Evolutionary conservation across 2,888 invertebrate species (phyloP).

Genomic region (Caenorhabditis drosophilae): DNA sequence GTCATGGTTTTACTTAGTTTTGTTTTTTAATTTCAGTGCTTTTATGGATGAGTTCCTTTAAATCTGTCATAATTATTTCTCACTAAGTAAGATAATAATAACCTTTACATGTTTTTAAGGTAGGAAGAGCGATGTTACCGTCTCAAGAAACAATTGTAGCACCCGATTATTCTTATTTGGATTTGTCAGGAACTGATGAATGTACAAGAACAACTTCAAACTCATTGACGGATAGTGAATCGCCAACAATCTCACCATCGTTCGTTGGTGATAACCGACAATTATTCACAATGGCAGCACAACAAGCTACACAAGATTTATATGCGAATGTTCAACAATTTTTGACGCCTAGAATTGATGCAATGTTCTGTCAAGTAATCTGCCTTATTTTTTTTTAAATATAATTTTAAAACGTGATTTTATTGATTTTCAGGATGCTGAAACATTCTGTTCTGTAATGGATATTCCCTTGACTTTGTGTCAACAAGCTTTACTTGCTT

Average conservation of each 20-base stretch:
- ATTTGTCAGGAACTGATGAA: constrained; percentile 22
- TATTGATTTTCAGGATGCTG: not conserved
- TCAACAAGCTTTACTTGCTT: constrained; percentile 44
- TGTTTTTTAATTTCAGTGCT: not conserved
- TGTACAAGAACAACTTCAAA: constrained; percentile 9
- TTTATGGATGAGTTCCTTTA: not conserved
- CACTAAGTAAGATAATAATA: no score
- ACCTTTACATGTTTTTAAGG: no score
- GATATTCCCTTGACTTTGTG: constrained; percentile 39
- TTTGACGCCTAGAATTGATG: constrained; percentile 30
- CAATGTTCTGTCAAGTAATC: constrained; percentile 24
- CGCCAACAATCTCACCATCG: not conserved
- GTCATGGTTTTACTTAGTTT: no score
- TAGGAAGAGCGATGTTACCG: constrained; percentile 30
- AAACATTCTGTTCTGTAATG: constrained; percentile 16
- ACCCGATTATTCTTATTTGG: constrained; percentile 26
- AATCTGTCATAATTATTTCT: no score
- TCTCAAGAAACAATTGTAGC: not conserved
- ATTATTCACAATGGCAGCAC: constrained; percentile 34
- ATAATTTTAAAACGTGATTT: no score
- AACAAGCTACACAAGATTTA: constrained; percentile 34
- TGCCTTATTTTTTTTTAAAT: no score
- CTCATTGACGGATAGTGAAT: constrained; percentile 4
- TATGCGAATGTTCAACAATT: constrained; percentile 36
- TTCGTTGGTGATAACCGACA: not conserved